A percentile compares a stretch with the other conserved stretches of the same genome.
phyloP scores from a whole-genome alignment of 2,888 invertebrate species.

The Odontocerum albicorne region DNA sequence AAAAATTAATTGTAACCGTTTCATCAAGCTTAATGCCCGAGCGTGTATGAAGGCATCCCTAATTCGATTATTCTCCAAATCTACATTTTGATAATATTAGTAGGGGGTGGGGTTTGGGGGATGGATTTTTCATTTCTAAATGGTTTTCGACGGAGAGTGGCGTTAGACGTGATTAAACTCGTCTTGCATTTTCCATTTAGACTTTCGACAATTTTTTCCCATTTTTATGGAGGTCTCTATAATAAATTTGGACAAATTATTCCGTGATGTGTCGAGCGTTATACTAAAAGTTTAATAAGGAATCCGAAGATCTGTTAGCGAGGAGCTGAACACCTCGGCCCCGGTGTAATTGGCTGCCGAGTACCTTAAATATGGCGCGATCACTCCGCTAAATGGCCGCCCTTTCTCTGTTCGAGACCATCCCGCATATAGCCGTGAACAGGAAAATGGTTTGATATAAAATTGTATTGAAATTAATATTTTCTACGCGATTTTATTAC shows the following conservation, averaged over 20 bases:
- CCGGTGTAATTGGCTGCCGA: constrained; percentile 18
- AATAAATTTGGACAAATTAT: constrained; percentile 28
- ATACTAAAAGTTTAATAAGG: constrained; percentile 33
- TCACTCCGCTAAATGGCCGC: constrained; percentile 30
- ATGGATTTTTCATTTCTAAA: constrained; percentile 14
- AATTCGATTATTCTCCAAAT: neutral
- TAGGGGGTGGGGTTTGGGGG: neutral
- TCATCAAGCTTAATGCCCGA: no score
- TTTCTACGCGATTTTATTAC: no score
- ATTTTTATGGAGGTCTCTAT: constrained; percentile 8
- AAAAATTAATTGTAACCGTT: no score
- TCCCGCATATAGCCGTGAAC: no score
- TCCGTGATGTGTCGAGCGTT: constrained; percentile 4
- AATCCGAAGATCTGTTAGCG: constrained; percentile 17
- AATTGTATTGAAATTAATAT: no score
- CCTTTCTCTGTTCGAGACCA: no score
- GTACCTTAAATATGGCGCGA: constrained; percentile 27
- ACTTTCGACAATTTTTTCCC: constrained; percentile 7
- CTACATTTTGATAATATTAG: neutral
- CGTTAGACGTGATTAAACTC: constrained; percentile 12
- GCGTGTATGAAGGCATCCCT: no score
- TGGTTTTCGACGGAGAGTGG: constrained; percentile 1
- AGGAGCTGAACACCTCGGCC: constrained; percentile 6
- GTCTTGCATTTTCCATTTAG: constrained; percentile 8
- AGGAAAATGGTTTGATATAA: no score